Conservation (phyloP, 1,140 invertebrate species). For the Lucilia sericata region DNA sequence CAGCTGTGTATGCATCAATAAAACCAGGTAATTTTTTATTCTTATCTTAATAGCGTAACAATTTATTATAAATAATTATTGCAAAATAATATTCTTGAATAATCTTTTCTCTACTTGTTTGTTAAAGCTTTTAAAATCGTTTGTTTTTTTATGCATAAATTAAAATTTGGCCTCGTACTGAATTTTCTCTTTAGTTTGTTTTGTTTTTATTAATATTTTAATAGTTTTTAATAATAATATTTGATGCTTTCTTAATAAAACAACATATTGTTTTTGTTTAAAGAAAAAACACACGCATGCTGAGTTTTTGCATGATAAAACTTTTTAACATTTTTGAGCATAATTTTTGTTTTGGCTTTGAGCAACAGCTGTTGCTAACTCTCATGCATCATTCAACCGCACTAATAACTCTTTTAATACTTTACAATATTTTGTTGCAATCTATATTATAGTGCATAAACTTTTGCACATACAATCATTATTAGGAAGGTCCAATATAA, state of each 20-base stretch:
- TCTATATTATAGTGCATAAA: background rate
- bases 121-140: no score
- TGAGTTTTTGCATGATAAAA: background rate
- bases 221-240: slow-evolving; percentile 1
- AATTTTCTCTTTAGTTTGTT: background rate
- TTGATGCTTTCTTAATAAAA: background rate
- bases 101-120: no score
- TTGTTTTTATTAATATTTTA: background rate
- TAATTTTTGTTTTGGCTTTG: slow-evolving; percentile 36
- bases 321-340: background rate
- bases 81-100: no score
- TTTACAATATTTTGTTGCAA: background rate
- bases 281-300: background rate
- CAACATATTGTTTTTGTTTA: slow-evolving; percentile 4
- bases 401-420: background rate
- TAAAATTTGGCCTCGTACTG: no score
- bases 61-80: no score
- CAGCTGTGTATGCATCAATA: no score
- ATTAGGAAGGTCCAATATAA: no score
- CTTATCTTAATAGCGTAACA: no score
- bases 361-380: slow-evolving; percentile 33
- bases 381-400: slow-evolving; percentile 24
- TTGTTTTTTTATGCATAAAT: no score
- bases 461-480: background rate
- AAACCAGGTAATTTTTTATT: no score